Percentiles rank a stretch among this genome's conserved stretches.
These are phyloP conservation scores for Drosophila funebris DNA, from an alignment of 1,140 invertebrate species.

Conservation along the genomic window DNA sequence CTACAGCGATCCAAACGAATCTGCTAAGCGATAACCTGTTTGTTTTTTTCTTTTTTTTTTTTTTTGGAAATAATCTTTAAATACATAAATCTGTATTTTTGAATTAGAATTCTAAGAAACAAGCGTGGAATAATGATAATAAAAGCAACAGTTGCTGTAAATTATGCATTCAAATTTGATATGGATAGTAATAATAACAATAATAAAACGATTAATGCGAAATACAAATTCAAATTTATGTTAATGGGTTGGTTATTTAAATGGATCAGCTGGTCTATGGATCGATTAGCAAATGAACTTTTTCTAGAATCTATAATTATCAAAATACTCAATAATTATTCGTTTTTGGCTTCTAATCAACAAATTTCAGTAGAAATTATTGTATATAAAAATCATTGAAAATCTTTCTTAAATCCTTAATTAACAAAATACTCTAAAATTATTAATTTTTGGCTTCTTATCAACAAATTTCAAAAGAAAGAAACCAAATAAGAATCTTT, in stretches of 20 bases:
- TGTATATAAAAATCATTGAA: no score
- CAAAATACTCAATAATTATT: no score
- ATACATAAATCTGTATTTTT: background rate
- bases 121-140: background rate
- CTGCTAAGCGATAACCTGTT: constrained; percentile 22
- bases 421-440: no score
- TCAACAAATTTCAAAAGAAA: no score
- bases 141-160: background rate
- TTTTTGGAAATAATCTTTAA: constrained; percentile 15
- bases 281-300: background rate
- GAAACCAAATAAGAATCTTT: no score
- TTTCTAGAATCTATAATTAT: no score
- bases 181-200: no score
- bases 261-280: background rate
- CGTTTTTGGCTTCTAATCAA: no score
- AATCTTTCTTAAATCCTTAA: no score
- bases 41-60: background rate
- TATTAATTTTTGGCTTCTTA: no score
- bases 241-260: background rate
- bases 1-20: background rate
- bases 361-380: no score
- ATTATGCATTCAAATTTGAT: constrained; percentile 23
- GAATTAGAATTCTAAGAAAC: constrained; percentile 4
- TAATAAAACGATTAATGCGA: background rate
- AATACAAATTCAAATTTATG: background rate